Evolutionary conservation across 2,797 vertebrate genomes (phyloP).

Genomic region (Micrastur ruficollis): DNA sequence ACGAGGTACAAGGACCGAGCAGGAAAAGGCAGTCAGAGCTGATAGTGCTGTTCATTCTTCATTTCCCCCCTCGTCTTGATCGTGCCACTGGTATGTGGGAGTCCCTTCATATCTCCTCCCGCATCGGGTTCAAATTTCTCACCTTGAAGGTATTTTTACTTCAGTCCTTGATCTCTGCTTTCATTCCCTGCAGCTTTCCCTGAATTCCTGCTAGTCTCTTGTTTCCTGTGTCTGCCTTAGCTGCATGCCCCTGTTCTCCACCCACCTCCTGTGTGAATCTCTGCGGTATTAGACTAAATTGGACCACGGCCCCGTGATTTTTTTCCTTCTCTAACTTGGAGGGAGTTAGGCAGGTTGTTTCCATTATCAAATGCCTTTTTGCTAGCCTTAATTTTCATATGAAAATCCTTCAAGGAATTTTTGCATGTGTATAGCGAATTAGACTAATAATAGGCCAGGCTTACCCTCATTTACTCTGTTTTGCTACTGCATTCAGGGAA

Average conservation of each 20-base stretch:
- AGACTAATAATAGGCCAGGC: neutral
- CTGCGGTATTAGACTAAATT: neutral
- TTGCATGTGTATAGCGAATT: neutral
- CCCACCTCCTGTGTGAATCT: neutral
- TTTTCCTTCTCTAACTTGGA: neutral
- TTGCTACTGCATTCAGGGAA: neutral
- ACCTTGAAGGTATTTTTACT: neutral
- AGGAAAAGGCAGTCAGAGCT: neutral
- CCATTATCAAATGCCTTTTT: neutral
- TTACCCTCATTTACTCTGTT: neutral
- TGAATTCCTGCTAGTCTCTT: neutral
- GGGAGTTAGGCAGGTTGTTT: neutral
- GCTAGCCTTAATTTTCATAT: neutral
- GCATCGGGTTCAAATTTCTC: neutral
- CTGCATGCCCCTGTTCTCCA: neutral
- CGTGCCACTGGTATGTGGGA: neutral
- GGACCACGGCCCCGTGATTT: fast-evolving
- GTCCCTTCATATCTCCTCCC: neutral
- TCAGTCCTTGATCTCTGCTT: neutral
- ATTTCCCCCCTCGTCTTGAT: neutral
- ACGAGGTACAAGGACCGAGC: neutral
- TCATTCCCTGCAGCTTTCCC: neutral
- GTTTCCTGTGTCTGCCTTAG: neutral
- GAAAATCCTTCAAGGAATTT: neutral
- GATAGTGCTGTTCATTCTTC: neutral